Evolutionary conservation across 2,888 invertebrate genomes (phyloP), one percentile per base, ranked within the genome.

Genomic region (Saturnia japonica): DNA sequence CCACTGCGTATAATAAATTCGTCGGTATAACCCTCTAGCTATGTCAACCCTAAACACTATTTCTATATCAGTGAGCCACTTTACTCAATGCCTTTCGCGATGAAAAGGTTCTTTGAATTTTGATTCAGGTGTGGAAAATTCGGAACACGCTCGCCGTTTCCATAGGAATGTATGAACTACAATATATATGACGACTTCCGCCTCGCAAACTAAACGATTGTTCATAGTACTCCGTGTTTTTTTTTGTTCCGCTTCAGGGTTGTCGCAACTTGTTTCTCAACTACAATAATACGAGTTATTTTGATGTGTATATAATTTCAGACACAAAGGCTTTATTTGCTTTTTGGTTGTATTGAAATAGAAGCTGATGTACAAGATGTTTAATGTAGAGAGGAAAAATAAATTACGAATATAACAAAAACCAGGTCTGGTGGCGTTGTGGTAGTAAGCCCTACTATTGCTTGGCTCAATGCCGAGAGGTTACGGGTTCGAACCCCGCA

Each of bases 91-190:
- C 34, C 40, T 40, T 40, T 19, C 40, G 40, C 40, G 64, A 64
- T 64, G 40, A 64, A 64, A 64, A 64, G 64, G 64, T 40, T 64
- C 64, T 64, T 64, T 64, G 64, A 40, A 64, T 64, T 64, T 64
- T 64, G 64, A 64, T 64, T 64, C 64, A 64, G 64, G 64, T 40
- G 64, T 34, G 14, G 64, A 64, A 64, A 64, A 64, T 64, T 64
- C 64, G 40, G n/a, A 64, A 64, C 64, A 64, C 64, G 64, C 40
- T 64, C 64, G 64, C 7, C 64, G 34, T 64, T 64, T 40, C 40
- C 64, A 19, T 28, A 28, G 60, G 60, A 62, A 64, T 34, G 40
- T 34, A 62, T 34, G 62, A 62, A 62, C 16, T 34, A 62, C 62
- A 62, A 14, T 62, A 40, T 64, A 40, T 64, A 64, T 19, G 64